Evolutionary conservation across 2,888 invertebrate genomes (phyloP).

Genomic region (Ophion ellenae): DNA sequence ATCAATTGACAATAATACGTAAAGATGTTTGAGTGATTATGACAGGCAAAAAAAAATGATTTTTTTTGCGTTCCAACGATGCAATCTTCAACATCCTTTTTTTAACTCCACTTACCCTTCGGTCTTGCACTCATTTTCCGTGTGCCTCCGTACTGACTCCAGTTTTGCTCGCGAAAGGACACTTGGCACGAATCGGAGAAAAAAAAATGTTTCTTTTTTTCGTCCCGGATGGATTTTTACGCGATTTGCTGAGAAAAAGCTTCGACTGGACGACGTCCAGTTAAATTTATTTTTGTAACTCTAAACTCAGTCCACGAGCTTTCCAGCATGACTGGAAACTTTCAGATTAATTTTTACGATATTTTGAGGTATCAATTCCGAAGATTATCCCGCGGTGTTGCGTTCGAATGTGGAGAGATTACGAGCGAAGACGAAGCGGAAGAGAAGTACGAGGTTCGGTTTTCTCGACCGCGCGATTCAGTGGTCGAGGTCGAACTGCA

Average conservation of each 20-base stretch:
- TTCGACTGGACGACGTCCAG: not conserved
- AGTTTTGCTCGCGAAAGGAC: conserved; percentile 5
- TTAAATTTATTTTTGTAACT: not conserved
- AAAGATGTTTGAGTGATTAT: too few relatives aligned
- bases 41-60: too few relatives aligned
- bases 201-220: not conserved
- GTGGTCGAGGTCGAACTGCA: conserved; percentile 83
- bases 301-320: too few relatives aligned
- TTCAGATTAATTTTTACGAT: not conserved
- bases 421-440: not conserved
- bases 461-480: conserved; percentile 75
- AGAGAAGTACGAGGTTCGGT: conserved; percentile 33
- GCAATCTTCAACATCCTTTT: conserved; percentile 16
- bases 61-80: too few relatives aligned
- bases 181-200: conserved; percentile 32
- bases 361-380: conserved; percentile 8
- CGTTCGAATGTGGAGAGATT: not conserved
- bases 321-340: too few relatives aligned
- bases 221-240: not conserved
- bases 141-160: conserved; percentile 18
- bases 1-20: too few relatives aligned
- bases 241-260: not conserved
- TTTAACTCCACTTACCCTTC: conserved; percentile 53
- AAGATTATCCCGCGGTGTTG: not conserved
- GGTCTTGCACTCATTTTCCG: conserved; percentile 48